Evolutionary conservation across 2,797 vertebrate genomes (phyloP).

Genomic region (Betta splendens): DNA sequence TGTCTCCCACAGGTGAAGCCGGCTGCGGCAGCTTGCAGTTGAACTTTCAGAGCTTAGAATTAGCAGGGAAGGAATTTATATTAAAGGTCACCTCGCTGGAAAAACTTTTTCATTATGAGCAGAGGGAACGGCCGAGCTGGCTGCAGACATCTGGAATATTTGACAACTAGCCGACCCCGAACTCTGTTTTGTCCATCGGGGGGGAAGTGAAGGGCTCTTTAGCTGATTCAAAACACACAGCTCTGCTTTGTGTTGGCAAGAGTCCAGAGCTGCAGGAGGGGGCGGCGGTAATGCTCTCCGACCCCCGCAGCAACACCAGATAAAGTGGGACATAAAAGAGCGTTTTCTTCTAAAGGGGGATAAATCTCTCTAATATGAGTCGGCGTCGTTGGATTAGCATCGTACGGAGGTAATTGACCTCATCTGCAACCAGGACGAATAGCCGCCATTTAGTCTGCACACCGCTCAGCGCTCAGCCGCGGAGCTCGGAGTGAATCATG

Average conservation of each 20-base stretch:
- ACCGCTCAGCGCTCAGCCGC: constrained; percentile 28
- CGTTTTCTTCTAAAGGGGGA: constrained; percentile 45
- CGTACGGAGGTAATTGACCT: constrained; percentile 62
- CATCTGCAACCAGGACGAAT: constrained; percentile 61
- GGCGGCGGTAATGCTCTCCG: constrained; percentile 29
- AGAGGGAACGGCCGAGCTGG: not conserved
- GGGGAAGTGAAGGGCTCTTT: constrained; percentile 18
- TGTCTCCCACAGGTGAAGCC: constrained; percentile 32
- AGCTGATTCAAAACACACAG: constrained; percentile 52
- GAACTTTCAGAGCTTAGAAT: constrained; percentile 32
- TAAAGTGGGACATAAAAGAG: constrained; percentile 60
- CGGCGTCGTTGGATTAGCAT: constrained; percentile 52
- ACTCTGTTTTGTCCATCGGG: constrained; percentile 52
- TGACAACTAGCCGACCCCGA: constrained; percentile 26
- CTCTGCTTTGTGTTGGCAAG: constrained; percentile 33
- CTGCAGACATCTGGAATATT: constrained; percentile 63
- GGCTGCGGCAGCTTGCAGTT: constrained; percentile 8
- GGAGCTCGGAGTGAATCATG: constrained; percentile 63
- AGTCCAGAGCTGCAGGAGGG: constrained; percentile 39
- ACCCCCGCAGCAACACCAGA: constrained; percentile 45
- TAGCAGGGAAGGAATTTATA: constrained; percentile 27
- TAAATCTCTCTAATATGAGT: constrained; percentile 64
- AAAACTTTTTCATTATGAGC: constrained; percentile 46
- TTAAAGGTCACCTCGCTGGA: constrained; percentile 54
- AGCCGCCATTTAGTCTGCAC: constrained; percentile 53